These are phyloP conservation scores for Bibio marci DNA, from an alignment of 2,888 invertebrate species.

Conservation along the genomic window DNA sequence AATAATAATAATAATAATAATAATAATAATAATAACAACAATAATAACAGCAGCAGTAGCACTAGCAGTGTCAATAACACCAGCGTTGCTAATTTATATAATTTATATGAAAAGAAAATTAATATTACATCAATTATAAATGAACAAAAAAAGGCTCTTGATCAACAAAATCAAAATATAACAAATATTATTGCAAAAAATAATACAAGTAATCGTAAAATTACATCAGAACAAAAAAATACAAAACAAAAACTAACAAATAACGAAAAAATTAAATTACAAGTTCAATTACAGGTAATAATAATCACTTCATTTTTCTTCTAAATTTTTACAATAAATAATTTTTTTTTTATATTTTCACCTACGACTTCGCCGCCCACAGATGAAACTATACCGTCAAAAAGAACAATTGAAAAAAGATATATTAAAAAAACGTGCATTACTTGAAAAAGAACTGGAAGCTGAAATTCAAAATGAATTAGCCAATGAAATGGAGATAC, in stretches of 20 bases:
- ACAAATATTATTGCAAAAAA: too few species aligned
- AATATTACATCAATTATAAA: not conserved
- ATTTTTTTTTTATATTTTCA: not conserved
- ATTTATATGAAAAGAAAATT: conserved; percentile 15
- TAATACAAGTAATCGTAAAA: not conserved
- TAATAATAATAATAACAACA: not conserved
- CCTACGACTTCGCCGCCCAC: too few species aligned
- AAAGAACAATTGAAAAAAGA: conserved; percentile 87
- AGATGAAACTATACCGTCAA: conserved; percentile 65
- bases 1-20: not conserved
- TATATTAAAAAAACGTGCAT: conserved; percentile 75
- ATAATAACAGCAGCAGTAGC: not conserved
- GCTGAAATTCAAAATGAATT: conserved; percentile 77
- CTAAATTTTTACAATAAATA: not conserved
- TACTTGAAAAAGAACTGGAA: conserved; percentile 77
- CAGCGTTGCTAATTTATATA: conserved; percentile 14
- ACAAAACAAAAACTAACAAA: not conserved
- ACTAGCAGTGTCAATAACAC: not conserved
- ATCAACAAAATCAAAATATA: not conserved
- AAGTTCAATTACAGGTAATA: conserved; percentile 12
- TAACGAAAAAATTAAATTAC: conserved; percentile 11
- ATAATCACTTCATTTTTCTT: not conserved
- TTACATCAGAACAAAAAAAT: not conserved
- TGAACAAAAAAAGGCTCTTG: not conserved
- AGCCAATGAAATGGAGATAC: conserved; percentile 51